Percentiles rank a stretch among this genome's conserved stretches.
Evolutionary conservation across 2,888 invertebrate genomes (phyloP).

Genomic region (Ganaspis brasiliensis): DNA sequence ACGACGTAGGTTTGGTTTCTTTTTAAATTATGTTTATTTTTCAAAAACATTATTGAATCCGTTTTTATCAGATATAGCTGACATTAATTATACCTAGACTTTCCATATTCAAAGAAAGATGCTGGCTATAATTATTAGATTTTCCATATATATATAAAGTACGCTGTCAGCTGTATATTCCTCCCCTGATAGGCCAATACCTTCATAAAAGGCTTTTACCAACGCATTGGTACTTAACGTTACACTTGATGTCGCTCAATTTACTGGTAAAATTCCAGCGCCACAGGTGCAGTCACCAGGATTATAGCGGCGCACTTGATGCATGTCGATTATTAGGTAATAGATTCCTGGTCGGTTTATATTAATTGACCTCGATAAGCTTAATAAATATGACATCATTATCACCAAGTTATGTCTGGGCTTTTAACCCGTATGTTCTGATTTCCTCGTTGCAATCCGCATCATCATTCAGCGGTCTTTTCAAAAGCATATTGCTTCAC

Average conservation of each 20-base stretch:
- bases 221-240: background rate
- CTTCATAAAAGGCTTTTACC: background rate
- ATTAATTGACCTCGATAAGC: conserved; percentile 75
- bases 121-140: no score
- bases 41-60: background rate
- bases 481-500: conserved; percentile 4
- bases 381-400: conserved; percentile 78
- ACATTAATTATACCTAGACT: no score
- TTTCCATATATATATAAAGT: no score
- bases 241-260: background rate
- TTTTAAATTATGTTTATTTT: background rate
- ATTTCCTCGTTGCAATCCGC: conserved; percentile 20
- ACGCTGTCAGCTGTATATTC: no score
- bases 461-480: conserved; percentile 32
- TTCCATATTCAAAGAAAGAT: no score
- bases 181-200: no score
- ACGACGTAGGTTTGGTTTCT: background rate
- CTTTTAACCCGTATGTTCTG: conserved; percentile 36
- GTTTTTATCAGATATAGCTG: no score
- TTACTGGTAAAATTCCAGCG: conserved; percentile 14
- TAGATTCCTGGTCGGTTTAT: conserved; percentile 54
- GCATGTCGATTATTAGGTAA: conserved; percentile 52
- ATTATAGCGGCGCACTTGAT: conserved; percentile 30
- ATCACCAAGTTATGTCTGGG: conserved; percentile 66
- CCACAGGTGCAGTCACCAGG: conserved; percentile 2